These are phyloP conservation scores for Pteruthius melanotis DNA, from an alignment of 2,113 vertebrate species.

Conservation along the genomic window DNA sequence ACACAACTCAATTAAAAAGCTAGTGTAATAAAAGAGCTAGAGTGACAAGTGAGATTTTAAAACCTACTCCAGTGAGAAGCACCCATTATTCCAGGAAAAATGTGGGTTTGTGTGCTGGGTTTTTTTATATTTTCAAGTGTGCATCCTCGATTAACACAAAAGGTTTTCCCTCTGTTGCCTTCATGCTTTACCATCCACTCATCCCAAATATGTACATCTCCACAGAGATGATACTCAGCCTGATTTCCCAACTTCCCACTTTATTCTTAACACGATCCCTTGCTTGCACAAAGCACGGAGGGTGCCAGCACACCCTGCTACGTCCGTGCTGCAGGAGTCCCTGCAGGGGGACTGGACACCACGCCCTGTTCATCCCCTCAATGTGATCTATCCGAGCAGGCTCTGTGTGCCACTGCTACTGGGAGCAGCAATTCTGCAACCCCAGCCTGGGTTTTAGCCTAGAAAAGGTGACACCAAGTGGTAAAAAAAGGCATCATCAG, in stretches of 20 bases:
- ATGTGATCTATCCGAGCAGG: no score
- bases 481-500: not conserved
- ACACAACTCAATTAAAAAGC: not conserved
- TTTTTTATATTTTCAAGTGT: not conserved
- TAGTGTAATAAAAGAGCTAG: not conserved
- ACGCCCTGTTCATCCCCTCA: not conserved
- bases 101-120: not conserved
- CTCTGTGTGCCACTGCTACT: no score
- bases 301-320: accelerated
- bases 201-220: not conserved
- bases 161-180: not conserved
- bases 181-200: not conserved
- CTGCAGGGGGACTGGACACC: accelerated
- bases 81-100: not conserved
- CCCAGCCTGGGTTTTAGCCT: accelerated
- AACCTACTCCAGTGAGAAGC: not conserved
- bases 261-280: not conserved
- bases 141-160: not conserved
- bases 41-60: not conserved
- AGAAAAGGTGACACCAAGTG: slow-evolving; percentile 21
- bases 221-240: not conserved
- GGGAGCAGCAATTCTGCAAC: not conserved
- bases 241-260: not conserved
- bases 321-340: not conserved
- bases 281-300: not conserved